A percentile compares a stretch with the other conserved stretches of the same genome.
Evolutionary conservation across 2,888 invertebrate species (phyloP).

Genomic region (Pseudococcus jackbeardsleyi): DNA sequence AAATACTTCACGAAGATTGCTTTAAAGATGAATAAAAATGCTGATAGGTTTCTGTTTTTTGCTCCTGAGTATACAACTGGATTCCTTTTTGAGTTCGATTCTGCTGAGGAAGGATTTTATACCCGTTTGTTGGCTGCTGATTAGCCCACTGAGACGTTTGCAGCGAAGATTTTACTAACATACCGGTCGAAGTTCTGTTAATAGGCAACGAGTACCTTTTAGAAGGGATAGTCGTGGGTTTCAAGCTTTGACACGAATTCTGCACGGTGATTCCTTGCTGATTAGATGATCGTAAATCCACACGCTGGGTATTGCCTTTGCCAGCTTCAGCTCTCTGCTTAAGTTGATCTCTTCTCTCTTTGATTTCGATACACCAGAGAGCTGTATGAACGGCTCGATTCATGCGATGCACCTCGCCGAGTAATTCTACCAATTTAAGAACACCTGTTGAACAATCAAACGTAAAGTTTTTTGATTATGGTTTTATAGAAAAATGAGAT

Average conservation of each 20-base stretch:
- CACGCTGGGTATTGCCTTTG: background rate
- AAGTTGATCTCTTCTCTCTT: background rate
- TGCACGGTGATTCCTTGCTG: background rate
- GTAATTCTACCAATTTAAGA: conserved; percentile 12
- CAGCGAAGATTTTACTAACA: background rate
- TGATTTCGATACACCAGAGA: conserved; percentile 57
- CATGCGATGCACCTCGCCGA: conserved; percentile 39
- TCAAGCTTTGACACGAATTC: conserved; percentile 36
- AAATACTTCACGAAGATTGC: background rate
- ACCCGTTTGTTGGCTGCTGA: conserved; percentile 2
- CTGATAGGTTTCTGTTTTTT: conserved; percentile 51
- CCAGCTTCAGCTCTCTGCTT: background rate
- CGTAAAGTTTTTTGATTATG: background rate
- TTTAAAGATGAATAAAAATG: conserved; percentile 38
- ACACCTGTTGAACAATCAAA: conserved; percentile 16
- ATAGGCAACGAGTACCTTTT: background rate
- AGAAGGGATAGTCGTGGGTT: background rate
- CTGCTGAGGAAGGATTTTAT: background rate
- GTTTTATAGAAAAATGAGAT: too few species aligned
- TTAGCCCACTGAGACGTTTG: background rate
- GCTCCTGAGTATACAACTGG: conserved; percentile 25
- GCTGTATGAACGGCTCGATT: conserved; percentile 43
- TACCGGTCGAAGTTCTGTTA: background rate
- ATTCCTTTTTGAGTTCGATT: background rate
- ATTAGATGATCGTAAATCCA: background rate